These are phyloP conservation scores for Zoanthus sansibaricus DNA, from an alignment of 92 coral and sea anemone genomes.

Conservation along the genomic window DNA sequence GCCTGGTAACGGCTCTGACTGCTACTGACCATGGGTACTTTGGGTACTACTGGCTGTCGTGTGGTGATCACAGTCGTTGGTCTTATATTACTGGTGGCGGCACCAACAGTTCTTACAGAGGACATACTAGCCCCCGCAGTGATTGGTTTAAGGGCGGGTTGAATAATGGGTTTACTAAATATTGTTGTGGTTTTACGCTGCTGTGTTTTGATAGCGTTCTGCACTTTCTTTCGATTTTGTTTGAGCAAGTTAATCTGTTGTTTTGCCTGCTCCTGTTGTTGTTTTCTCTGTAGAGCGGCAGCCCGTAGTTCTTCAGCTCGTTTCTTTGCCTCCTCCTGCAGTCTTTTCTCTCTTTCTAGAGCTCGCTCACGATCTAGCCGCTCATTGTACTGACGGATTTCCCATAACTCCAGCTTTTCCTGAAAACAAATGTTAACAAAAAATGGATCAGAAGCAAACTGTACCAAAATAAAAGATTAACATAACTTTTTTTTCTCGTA, in stretches of 20 bases:
- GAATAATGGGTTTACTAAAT: constrained; percentile 40
- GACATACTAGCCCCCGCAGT: constrained; percentile 5
- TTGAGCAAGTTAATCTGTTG: constrained; percentile 91
- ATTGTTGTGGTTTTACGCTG: constrained; percentile 67
- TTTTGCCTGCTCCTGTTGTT: constrained; percentile 94
- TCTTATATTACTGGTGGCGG: not conserved
- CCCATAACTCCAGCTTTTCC: constrained; percentile 98
- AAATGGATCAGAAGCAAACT: not conserved
- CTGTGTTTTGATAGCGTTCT: constrained; percentile 93
- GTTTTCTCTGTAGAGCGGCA: constrained; percentile 86
- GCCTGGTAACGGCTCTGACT: constrained; percentile 27
- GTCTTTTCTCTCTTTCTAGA: constrained; percentile 88
- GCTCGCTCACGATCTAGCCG: constrained; percentile 94
- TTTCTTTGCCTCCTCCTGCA: constrained; percentile 88
- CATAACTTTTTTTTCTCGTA: not conserved
- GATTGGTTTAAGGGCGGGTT: constrained; percentile 42
- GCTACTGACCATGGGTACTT: constrained; percentile 12
- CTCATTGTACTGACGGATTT: constrained; percentile 96
- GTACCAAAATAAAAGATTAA: not conserved
- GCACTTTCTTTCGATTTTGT: constrained; percentile 90
- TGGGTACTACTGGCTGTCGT: constrained; percentile 42
- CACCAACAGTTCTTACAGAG: not conserved
- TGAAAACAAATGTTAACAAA: constrained; percentile 1
- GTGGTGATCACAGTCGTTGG: constrained; percentile 11
- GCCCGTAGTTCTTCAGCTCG: constrained; percentile 89